These are phyloP conservation scores for Orthonevra nobilis DNA, from an alignment of 2,888 invertebrate species.

Conservation along the genomic window DNA sequence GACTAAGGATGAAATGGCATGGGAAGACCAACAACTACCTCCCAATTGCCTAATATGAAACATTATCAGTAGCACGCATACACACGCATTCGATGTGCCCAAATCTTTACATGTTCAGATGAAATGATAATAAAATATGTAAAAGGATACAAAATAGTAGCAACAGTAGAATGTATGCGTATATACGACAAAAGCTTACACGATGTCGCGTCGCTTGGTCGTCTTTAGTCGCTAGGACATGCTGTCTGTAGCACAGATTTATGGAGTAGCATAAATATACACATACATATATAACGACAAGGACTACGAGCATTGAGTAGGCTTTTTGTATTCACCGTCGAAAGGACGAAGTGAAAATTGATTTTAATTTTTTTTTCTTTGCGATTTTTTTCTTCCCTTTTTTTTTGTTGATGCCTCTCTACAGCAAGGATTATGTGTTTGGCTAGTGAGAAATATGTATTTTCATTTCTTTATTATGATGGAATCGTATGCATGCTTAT, in stretches of 20 bases:
- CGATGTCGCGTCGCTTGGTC: constrained; percentile 13
- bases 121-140: constrained; percentile 52
- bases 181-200: neutral
- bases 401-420: no score
- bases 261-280: constrained; percentile 40
- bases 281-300: constrained; percentile 29
- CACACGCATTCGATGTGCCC: neutral
- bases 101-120: constrained; percentile 31
- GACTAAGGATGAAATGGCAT: no score
- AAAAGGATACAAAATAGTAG: constrained; percentile 43
- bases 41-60: constrained; percentile 42
- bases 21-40: constrained; percentile 26
- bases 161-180: constrained; percentile 39
- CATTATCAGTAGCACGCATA: constrained; percentile 34
- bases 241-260: constrained; percentile 43
- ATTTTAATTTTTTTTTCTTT: constrained; percentile 26
- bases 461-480: constrained; percentile 50
- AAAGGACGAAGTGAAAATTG: constrained; percentile 31
- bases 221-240: constrained; percentile 32
- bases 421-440: constrained; percentile 23
- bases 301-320: constrained; percentile 9
- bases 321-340: neutral
- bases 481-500: constrained; percentile 24
- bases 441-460: constrained; percentile 25
- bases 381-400: no score